Conservation (phyloP, 1,140 invertebrate genomes). For the Neotoxoptera formosana region DNA sequence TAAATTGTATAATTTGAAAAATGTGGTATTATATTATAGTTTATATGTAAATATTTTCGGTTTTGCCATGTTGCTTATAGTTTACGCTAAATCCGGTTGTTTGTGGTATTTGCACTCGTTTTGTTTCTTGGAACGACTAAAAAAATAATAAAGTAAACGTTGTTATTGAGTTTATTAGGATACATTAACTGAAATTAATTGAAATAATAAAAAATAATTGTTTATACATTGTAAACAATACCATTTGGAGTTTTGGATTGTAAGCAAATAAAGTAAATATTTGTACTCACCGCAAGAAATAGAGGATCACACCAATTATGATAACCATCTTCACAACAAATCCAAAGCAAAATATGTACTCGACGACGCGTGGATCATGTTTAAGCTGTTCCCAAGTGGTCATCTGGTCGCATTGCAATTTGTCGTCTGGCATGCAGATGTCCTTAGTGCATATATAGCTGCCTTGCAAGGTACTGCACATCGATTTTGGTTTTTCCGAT, state of each 20-base stretch:
- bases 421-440: constrained; percentile 51
- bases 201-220: background rate
- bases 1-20: constrained; percentile 44
- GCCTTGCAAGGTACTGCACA: constrained; percentile 49
- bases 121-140: background rate
- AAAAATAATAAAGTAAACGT: background rate
- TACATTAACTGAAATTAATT: background rate
- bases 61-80: background rate
- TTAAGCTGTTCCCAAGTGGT: constrained; percentile 5
- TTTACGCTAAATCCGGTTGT: constrained; percentile 51
- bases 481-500: constrained; percentile 50
- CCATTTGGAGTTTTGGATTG: background rate
- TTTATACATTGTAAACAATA: background rate
- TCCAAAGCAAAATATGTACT: constrained; percentile 14
- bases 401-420: constrained; percentile 34
- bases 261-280: background rate
- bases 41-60: constrained; percentile 15
- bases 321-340: background rate
- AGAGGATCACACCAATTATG: constrained; percentile 21
- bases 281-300: background rate
- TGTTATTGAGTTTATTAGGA: background rate
- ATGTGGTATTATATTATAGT: constrained; percentile 42
- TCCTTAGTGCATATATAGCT: constrained; percentile 54
- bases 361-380: background rate
- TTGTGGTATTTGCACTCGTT: constrained; percentile 46